Base-by-base conservation (phyloP, 1,140 invertebrate genomes). In the Sitophilus oryzae region DNA sequence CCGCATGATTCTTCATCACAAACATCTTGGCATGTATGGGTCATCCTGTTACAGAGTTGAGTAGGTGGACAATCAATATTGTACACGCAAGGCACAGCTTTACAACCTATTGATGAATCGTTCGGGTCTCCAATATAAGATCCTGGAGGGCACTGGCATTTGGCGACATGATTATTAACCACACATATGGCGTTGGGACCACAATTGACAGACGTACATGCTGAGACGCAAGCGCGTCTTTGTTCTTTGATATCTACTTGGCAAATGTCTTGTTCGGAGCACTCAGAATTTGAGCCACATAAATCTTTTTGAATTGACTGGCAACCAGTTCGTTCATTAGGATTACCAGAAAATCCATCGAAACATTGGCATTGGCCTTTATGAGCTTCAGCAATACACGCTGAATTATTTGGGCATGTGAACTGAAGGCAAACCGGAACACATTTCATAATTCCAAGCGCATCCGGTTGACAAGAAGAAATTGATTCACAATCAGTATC, bases 281-380 rank as follows among this genome's bases (percentile, higher is more conserved):
- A 94, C 66, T 93, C 85, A 37, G 80, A 82, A 71, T 93, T 86
- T 21, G 80, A 81, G n/a, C 73, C 71, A 65, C 91, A 94, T 67
- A 84, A 77, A 65, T 92, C 83, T 67, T 82, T 82, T 1, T 80
- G 73, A 0, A 82, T 68, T 9, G 79, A 78, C 55, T 82, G 77
- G 64, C 92, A 96, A 6, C 92, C 92, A 54, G 83, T 84, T 14
- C 91, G 79, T 66, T 93, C 89, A 63, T 92, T 91, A 3, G 91
- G 89, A 76, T 93, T 92, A 14, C 91, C 91, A 15, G 81, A 79
- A 67, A 80, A 93, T 2, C 88, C 88, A n/a, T 78, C 67, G 2
- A 85, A 71, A 69, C 91, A 93, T 64, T 88, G 82, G 65, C 91
- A 93, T 59, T 82, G 78, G 34, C 84, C 88, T 61, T 79, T 78